Base-by-base conservation (phyloP, 2,888 invertebrate genomes). In the Zaprionus lineosus region DNA sequence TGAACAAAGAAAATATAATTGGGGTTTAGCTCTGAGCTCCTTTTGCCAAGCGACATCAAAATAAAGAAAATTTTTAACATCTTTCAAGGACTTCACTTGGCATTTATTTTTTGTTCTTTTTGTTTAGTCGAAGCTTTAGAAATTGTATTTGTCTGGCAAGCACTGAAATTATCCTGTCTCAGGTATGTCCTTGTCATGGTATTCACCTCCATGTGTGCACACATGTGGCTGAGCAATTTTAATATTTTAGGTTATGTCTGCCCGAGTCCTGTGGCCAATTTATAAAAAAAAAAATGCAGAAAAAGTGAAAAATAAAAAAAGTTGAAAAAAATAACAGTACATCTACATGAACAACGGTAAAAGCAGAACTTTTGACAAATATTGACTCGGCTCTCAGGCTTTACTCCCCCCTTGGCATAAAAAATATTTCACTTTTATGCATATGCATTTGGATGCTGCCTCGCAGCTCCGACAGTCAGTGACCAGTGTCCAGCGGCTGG, bases 321-420 rank as follows among this genome's bases (percentile, higher is more conserved):
- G 43, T 36, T 33, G 16, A 47, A 24, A 48, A 57, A 46, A 48
- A 12, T 37, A 11, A 29, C 18, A 9, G 29, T 15, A 47, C 29
- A 19, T 18, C 15, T n/a, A n/a, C n/a, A n/a, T n/a, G n/a, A n/a
- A n/a, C 28, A 50, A 33, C 19, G 60, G 36, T 47, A 36, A 39
- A 40, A 57, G 29, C 15, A 55, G 58, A 58, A 64, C 60, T 77
- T 77, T 74, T 16, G 18, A 53, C 51, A 84, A 82, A 82, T 74
- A 84, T 86, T 86, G 72, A 82, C 63, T 39, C 47, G 26, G 40
- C 47, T 63, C 53, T 62, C 36, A 29, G 34, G 3, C 26, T 28
- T 55, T 57, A 39, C 24, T 15, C n/a, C 7, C 9, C n/a, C 19
- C 31, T n/a, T 16, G 18, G 34, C 12, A 34, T 11, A 15, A 7